phyloP scores from a whole-genome alignment of 2,113 vertebrate genomes.

The Polypterus senegalus region DNA sequence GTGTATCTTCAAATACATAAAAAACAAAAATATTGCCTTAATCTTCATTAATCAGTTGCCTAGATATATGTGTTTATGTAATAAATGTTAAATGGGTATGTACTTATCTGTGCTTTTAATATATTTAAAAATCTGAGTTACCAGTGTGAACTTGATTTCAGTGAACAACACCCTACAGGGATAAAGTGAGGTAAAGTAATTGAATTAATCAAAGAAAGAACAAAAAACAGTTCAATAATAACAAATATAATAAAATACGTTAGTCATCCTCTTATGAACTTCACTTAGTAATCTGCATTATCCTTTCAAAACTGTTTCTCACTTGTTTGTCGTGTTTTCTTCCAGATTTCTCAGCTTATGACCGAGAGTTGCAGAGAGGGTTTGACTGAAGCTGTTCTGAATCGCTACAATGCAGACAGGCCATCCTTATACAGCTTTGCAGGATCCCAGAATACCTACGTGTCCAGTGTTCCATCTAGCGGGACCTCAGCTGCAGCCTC shows the following conservation, averaged over 20 bases:
- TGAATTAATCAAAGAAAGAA: no score
- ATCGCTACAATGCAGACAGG: constrained; percentile 77
- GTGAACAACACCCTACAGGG: neutral
- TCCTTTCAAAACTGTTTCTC: neutral
- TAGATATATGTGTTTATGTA: neutral
- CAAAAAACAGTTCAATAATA: neutral
- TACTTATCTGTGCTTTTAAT: neutral
- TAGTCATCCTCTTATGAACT: neutral
- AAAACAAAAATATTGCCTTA: no score
- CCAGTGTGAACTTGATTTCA: neutral
- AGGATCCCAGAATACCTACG: constrained; percentile 45
- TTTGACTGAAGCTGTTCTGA: constrained; percentile 67
- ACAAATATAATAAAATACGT: neutral
- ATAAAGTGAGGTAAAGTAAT: no score
- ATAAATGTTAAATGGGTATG: neutral
- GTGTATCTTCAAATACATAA: no score
- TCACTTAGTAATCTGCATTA: neutral
- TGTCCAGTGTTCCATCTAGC: constrained; percentile 49
- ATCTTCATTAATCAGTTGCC: no score
- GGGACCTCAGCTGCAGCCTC: constrained; percentile 81
- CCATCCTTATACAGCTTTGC: constrained; percentile 54
- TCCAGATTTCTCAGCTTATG: constrained; percentile 82
- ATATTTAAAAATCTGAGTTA: neutral
- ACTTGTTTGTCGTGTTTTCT: constrained; percentile 9
- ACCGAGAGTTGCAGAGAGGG: constrained; percentile 71